Conservation (phyloP, 2,888 invertebrate species). For the Thumatha senex region DNA sequence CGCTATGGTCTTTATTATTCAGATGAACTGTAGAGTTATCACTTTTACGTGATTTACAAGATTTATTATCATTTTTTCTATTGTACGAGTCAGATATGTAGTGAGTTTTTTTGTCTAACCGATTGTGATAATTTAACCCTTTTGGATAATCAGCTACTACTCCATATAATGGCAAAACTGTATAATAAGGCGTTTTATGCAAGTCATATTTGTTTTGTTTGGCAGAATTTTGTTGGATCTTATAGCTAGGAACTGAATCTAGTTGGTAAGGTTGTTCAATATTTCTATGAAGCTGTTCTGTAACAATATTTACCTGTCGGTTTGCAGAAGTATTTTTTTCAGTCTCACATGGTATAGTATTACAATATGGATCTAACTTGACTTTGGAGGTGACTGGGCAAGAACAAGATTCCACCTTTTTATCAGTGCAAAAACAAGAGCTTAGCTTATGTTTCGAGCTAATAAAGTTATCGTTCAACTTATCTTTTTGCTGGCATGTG, state of each 20-base stretch:
- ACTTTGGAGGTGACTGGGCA: neutral
- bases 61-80: no score
- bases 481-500: neutral
- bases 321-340: neutral
- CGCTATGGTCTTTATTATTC: neutral
- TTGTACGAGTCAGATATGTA: neutral
- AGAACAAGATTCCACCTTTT: neutral
- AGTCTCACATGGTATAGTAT: neutral
- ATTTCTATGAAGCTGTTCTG: neutral
- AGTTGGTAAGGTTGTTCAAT: neutral
- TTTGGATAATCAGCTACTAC: neutral
- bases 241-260: neutral
- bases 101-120: neutral
- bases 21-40: neutral
- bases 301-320: slow-evolving; percentile 8
- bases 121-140: neutral
- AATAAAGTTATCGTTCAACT: neutral
- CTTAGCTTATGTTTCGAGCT: neutral
- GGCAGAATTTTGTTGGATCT: neutral
- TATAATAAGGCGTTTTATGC: neutral
- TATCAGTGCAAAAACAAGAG: neutral
- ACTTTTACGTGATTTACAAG: neutral
- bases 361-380: neutral
- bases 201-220: neutral
- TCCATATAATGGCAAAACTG: neutral